Percentiles rank a stretch among this genome's conserved stretches.
phyloP scores from a whole-genome alignment of 2,888 invertebrate genomes.

The Julus scandinavius region DNA sequence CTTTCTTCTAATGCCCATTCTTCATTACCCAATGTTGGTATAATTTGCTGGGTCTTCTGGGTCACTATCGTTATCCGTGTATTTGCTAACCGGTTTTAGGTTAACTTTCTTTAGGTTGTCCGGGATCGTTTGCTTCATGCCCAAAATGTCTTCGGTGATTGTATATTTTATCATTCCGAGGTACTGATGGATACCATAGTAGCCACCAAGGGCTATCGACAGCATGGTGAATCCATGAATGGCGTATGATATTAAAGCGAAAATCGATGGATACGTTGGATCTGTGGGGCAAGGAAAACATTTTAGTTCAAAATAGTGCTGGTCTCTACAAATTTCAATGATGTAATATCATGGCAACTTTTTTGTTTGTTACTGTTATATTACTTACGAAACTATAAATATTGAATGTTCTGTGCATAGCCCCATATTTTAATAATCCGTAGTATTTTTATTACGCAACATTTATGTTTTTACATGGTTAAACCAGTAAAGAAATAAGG shows the following conservation, averaged over 20 bases:
- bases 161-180: not conserved
- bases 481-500: no score
- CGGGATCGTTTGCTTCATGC: not conserved
- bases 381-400: no score
- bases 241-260: not conserved
- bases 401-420: no score
- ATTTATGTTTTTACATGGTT: no score
- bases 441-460: no score
- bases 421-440: no score
- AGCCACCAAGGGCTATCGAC: not conserved
- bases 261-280: conserved; percentile 35
- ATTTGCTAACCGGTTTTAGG: not conserved
- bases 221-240: not conserved
- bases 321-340: not conserved
- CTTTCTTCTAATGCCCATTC: no score
- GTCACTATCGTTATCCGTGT: not conserved
- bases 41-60: conserved; percentile 16
- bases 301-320: not conserved
- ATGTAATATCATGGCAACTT: no score
- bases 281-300: not conserved
- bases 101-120: not conserved
- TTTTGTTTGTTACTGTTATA: no score
- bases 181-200: not conserved
- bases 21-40: not conserved
- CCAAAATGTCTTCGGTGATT: conserved; percentile 15